A percentile compares a stretch with the other conserved stretches of the same genome.
phyloP scores from a whole-genome alignment of 2,797 vertebrate genomes.

The Diceros bicornis region DNA sequence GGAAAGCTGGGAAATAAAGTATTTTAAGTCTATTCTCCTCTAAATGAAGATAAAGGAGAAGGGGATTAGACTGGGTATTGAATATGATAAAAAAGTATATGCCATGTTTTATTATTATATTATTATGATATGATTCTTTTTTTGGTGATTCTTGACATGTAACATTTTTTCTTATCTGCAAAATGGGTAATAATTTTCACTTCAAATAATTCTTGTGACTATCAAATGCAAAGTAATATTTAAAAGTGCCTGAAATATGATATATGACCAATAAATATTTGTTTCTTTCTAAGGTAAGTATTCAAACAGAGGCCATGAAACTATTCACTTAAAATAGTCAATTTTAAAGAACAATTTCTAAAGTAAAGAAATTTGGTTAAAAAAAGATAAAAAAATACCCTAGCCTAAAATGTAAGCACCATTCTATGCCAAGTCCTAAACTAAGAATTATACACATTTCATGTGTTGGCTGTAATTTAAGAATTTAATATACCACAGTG shows the following conservation, averaged over 20 bases:
- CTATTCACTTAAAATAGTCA: neutral
- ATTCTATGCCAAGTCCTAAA: neutral
- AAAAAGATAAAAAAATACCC: fast-evolving
- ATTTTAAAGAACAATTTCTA: conserved; percentile 16
- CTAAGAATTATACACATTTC: neutral
- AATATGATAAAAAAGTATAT: neutral
- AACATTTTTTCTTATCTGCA: neutral
- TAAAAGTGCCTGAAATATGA: neutral
- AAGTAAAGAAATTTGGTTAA: neutral
- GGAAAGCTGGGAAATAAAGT: neutral
- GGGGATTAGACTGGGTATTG: neutral
- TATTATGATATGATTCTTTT: neutral
- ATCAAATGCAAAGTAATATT: conserved; percentile 36
- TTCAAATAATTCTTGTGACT: conserved; percentile 3
- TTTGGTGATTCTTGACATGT: neutral
- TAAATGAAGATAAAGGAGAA: conserved; percentile 38
- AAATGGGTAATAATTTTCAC: neutral
- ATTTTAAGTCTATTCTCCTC: neutral
- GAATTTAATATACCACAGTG: neutral
- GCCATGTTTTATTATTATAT: neutral
- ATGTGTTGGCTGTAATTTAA: conserved; percentile 1
- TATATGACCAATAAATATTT: neutral
- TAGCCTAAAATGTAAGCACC: neutral
- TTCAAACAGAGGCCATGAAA: neutral
- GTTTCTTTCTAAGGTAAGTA: neutral